phyloP scores from a whole-genome alignment of 2,888 invertebrate species.

The Oscheius sp. region DNA sequence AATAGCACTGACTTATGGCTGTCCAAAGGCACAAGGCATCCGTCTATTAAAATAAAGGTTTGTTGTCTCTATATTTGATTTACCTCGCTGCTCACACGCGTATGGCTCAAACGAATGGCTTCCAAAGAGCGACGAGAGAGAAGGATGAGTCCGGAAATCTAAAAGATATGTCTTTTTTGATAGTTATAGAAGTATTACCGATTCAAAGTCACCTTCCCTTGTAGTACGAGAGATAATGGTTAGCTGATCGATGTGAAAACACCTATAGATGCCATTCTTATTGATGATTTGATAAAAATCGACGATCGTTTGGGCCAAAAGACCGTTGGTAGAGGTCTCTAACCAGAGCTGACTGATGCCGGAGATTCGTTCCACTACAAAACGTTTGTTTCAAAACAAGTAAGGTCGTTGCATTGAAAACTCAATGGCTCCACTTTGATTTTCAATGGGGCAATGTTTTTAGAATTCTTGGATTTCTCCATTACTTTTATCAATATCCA shows the following conservation, averaged over 20 bases:
- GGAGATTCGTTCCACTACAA: conserved; percentile 33
- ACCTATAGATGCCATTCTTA: not conserved
- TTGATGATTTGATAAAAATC: conserved; percentile 25
- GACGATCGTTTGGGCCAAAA: conserved; percentile 16
- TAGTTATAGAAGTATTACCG: not conserved
- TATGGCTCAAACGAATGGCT: conserved; percentile 29
- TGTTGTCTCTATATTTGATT: not conserved
- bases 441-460: no score
- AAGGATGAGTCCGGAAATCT: conserved; percentile 18
- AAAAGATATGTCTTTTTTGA: not conserved
- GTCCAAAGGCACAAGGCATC: conserved; percentile 38
- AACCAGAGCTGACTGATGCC: conserved; percentile 36
- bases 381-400: not conserved
- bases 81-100: conserved; percentile 24
- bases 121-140: conserved; percentile 19
- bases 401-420: no score
- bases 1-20: conserved; percentile 30
- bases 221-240: conserved; percentile 8
- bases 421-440: no score
- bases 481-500: no score
- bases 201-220: conserved; percentile 13
- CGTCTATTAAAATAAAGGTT: conserved; percentile 26
- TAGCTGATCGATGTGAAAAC: conserved; percentile 20
- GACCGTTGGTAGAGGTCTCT: conserved; percentile 24
- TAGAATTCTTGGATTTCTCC: no score